A percentile compares a stretch with the other conserved stretches of the same genome.
Conservation (phyloP, 2,113 vertebrate genomes). For the Platanista minor region DNA sequence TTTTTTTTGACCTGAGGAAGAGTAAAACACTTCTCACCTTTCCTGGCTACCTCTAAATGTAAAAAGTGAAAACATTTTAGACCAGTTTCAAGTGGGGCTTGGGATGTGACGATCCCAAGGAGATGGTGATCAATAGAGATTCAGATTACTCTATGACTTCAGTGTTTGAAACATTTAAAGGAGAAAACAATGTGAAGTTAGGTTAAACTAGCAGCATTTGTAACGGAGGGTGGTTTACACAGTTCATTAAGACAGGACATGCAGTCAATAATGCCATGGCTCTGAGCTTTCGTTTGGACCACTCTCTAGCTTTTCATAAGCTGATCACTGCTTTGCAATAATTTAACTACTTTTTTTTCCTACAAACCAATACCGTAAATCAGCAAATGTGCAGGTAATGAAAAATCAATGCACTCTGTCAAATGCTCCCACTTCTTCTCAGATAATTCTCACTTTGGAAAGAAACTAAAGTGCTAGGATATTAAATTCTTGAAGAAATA, state of each 20-base stretch:
- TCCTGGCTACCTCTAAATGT: not conserved
- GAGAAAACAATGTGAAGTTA: constrained; percentile 33
- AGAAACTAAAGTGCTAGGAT: not conserved
- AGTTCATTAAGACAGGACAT: constrained; percentile 37
- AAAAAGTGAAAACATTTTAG: constrained; percentile 12
- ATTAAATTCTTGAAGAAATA: constrained; percentile 1
- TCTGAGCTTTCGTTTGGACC: not conserved
- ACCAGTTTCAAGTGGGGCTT: not conserved
- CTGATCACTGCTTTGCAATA: constrained; percentile 28
- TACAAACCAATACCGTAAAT: not conserved
- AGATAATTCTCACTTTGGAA: constrained; percentile 27
- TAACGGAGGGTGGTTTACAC: constrained; percentile 14
- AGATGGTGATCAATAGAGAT: constrained; percentile 13
- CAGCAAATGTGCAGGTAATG: constrained; percentile 19
- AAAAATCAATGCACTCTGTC: not conserved
- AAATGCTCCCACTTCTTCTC: not conserved
- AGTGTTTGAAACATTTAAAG: constrained; percentile 31
- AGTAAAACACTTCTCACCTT: not conserved
- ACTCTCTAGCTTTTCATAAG: constrained; percentile 30
- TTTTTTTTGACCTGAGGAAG: not conserved
- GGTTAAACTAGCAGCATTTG: constrained; percentile 24
- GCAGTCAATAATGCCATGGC: not conserved
- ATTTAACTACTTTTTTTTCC: not conserved
- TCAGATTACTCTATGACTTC: constrained; percentile 38
- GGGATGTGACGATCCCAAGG: not conserved